Evolutionary conservation across 2,888 invertebrate species (phyloP).

Genomic region (Drosophila limbata): DNA sequence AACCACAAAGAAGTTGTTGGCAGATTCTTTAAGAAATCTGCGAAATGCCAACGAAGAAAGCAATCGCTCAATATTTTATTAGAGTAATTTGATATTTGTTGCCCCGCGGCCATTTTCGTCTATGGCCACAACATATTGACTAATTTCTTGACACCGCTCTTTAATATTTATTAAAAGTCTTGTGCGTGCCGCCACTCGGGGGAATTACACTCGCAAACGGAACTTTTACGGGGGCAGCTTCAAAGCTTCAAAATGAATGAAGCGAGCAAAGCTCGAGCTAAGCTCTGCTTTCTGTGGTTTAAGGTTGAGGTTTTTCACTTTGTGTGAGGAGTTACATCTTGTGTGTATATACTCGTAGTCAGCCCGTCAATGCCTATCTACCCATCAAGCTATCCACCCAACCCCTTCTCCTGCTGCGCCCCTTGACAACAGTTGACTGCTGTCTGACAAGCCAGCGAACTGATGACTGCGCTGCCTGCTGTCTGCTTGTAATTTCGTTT

Average conservation of each 20-base stretch:
- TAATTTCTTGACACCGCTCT: slow-evolving; percentile 60
- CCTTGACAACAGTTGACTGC: slow-evolving; percentile 12
- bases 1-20: slow-evolving; percentile 41
- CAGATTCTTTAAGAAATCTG: slow-evolving; percentile 48
- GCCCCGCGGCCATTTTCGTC: neutral
- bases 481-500: slow-evolving; percentile 67
- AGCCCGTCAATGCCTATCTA: slow-evolving; percentile 33
- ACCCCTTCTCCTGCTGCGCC: neutral
- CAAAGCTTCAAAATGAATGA: slow-evolving; percentile 27
- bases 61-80: slow-evolving; percentile 79
- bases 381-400: neutral
- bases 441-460: slow-evolving; percentile 38
- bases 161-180: slow-evolving; percentile 80
- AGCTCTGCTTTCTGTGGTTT: slow-evolving; percentile 43
- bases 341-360: slow-evolving; percentile 5
- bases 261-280: slow-evolving; percentile 46
- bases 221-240: neutral
- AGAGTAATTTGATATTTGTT: slow-evolving; percentile 71
- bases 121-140: slow-evolving; percentile 22
- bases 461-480: slow-evolving; percentile 22
- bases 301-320: slow-evolving; percentile 41
- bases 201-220: slow-evolving; percentile 44
- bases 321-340: neutral
- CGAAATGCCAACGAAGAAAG: slow-evolving; percentile 7
- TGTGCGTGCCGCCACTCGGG: slow-evolving; percentile 68